Conservation (phyloP, 2,113 vertebrate species). For the Oxygymnocypris stewartii region DNA sequence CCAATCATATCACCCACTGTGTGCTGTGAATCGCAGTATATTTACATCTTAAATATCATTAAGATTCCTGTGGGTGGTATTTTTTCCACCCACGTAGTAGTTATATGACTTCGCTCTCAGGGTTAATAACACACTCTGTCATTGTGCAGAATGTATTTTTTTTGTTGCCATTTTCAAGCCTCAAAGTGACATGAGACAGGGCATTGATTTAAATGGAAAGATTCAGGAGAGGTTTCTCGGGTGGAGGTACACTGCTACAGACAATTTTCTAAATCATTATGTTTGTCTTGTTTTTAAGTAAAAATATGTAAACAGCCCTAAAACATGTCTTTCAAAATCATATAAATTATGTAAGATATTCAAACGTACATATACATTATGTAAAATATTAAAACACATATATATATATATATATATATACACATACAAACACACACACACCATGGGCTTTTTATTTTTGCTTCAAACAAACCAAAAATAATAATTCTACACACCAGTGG, state of each 20-base stretch:
- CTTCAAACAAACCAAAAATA: background rate
- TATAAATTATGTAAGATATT: background rate
- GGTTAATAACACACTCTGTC: conserved; percentile 8
- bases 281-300: background rate
- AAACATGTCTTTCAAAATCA: background rate
- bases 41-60: conserved; percentile 12
- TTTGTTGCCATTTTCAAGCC: background rate
- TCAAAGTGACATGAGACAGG: background rate
- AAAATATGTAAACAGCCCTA: background rate
- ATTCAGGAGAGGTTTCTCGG: background rate
- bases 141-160: background rate
- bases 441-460: background rate
- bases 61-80: background rate
- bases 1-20: conserved; percentile 19
- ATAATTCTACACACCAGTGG: background rate
- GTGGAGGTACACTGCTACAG: background rate
- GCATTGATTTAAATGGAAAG: conserved; percentile 30
- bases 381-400: too few species aligned
- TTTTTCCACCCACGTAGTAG: background rate
- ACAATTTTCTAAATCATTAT: background rate
- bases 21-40: background rate
- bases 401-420: too few species aligned
- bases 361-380: too few species aligned
- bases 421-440: too few species aligned
- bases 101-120: conserved; percentile 3